phyloP scores from a whole-genome alignment of 2,113 vertebrate genomes.

The Crotalus viridis region DNA sequence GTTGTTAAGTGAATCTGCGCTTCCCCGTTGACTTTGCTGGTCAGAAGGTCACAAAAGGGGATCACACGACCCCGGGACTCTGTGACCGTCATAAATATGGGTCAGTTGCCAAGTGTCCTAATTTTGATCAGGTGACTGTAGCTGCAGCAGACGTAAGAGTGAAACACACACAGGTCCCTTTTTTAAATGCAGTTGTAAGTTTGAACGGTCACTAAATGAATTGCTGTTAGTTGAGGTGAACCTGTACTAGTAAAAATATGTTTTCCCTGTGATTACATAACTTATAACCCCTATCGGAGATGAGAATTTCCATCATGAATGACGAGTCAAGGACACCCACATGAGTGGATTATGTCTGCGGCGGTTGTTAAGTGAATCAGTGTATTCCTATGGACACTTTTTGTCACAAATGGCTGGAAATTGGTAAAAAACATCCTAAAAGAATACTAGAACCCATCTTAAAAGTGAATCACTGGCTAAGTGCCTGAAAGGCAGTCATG shows the following conservation, averaged over 20 bases:
- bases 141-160: not conserved
- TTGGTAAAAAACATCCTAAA: not conserved
- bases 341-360: not conserved
- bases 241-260: not conserved
- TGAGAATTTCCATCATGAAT: not conserved
- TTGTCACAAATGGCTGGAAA: not conserved
- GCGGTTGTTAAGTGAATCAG: not conserved
- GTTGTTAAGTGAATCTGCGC: not conserved
- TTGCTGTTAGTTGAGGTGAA: not conserved
- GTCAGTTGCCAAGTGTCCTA: no score
- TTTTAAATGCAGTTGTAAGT: not conserved
- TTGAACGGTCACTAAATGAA: not conserved
- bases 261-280: not conserved
- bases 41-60: not conserved
- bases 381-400: not conserved
- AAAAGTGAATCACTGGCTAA: not conserved
- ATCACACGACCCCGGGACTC: no score
- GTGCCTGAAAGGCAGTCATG: not conserved
- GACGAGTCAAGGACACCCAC: not conserved
- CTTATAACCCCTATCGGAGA: not conserved
- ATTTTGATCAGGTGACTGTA: not conserved
- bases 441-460: not conserved
- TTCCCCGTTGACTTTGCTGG: not conserved
- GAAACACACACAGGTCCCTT: not conserved
- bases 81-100: no score